Evolutionary conservation across 2,113 vertebrate species (phyloP), one percentile per base, ranked within the genome.

Genomic region (Archocentrus centrarchus): DNA sequence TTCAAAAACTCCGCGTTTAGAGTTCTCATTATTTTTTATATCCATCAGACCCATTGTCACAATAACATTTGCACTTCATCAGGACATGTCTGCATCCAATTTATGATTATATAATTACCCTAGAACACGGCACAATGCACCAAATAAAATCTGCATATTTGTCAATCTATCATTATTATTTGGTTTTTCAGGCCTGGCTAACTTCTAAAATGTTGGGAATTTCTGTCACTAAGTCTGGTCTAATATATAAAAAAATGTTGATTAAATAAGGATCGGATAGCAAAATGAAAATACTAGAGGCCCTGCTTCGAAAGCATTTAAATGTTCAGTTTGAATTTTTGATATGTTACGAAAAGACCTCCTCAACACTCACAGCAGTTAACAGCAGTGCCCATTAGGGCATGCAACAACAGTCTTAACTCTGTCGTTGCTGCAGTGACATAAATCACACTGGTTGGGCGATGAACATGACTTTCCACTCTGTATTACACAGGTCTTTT

Each of bases 401-500:
- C 60, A 75, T 18, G 4, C 64, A 83, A 60, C 63, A 75, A 75
- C 58, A 82, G 50, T 18, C 44, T 66, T 59, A 80, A 88, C 68
- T 75, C 55, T 78, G 75, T 82, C 82, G 78, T 11, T 73, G 32
- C 77, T 78, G 59, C 63, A 35, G 59, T 2, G 27, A 83, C 79
- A 89, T 79, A 83, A 90, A 91, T 88, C 62, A 84, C 53, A 37
- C 22, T 57, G 44, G 37, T 81, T 11, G 44, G 68, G 75, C 32
- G 0, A 8, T 59, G 83, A 88, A 90, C 92, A 91, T 41, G 82
- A 66, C 66, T 92, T 89, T 87, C 68, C 80, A 83, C 88, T 91
- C 76, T 77, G 76, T 84, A 62, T 22, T 73, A 77, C 81, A 84
- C 77, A 77, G 20, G 60, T 79, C 78, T 81, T 27, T 78, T 32